Base-by-base conservation (phyloP, 2,888 invertebrate genomes). In the Thalpophila matura region DNA sequence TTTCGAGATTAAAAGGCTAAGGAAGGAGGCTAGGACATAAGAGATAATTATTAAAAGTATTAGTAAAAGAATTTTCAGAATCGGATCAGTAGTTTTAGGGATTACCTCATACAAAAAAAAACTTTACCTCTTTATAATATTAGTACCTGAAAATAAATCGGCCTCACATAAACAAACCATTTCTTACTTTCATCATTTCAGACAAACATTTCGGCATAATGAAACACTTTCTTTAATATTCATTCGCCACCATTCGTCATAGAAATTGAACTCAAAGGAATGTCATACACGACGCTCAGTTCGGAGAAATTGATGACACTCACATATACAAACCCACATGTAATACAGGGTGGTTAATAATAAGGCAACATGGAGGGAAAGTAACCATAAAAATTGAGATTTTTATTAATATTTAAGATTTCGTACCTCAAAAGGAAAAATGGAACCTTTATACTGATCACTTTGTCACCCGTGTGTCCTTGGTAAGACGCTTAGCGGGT, bases 151-250 rank as follows among this genome's bases (percentile, higher is more conserved):
- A 5, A 35, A 27, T 20, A 9, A 37, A 14, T 27, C 10, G 3
- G 10, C 2, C 2, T n/a, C 9, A 22, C 9, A 16, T 5, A 6
- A 57, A 35, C 22, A 40, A 27, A 7, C 27, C 33, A 66, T 42
- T 55, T 9, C 26, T 47, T 51, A 51, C 35, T 29, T 54, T 46
- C 33, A 18, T 35, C n/a, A 31, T 50, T 58, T 66, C 46, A 59
- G 60, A 69, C 53, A 46, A 56, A 51, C 42, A 60, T 72, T 70
- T 51, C 37, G 20, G 50, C 31, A 31, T 56, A 18, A 51, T 14
- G 31, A 24, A 50, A 50, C 31, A 37, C 4, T 31, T 31, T 68
- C 38, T 65, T 43, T 43, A 22, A 43, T 53, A 47, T 73, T 60
- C 43, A 37, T 49, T 64, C 24, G 24, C 22, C 9, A 20, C 22